Evolutionary conservation across 2,888 invertebrate species (phyloP), one percentile per base, ranked within the genome.

Genomic region (Diloba caeruleocephala): DNA sequence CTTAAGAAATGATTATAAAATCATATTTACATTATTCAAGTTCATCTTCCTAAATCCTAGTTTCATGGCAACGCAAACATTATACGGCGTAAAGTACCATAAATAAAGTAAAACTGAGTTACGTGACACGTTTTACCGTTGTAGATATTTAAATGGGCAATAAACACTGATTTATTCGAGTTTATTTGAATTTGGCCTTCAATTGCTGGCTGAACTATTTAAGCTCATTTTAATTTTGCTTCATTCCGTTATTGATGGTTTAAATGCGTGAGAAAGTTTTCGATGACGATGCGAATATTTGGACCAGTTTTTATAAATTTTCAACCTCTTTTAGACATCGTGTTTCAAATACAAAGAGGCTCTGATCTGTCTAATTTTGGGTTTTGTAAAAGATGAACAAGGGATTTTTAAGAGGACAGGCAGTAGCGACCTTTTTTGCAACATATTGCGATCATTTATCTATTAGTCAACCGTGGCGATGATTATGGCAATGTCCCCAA

Each of bases 121-220:
- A 85, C 83, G 85, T 84, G 82, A 79, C 80, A 72, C 72, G 61
- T 78, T 75, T 75, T 67, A 71, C 72, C 76, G 63, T 74, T 81
- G 79, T 81, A 80, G 81, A 83, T 85, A 82, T 84, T 86, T 79
- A 80, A 85, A 85, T 85, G 84, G 84, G 79, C 84, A 65, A 86
- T 87, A 87, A 86, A 82, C 78, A 69, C 67, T 82, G 85, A 87
- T 86, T 85, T 85, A 85, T 86, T 59, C 32, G 75, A 79, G 71
- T 81, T 81, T 64, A 66, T 77, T 79, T 72, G 74, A 65, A 81
- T 78, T 82, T 82, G 55, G 58, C 73, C 71, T 76, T 69, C 71
- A 70, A 71, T 70, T 70, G 53, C 69, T 75, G 58, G 76, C 74
- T 73, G 64, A 72, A 77, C 75, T 79, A 75, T 74, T 69, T 74